Evolutionary conservation across 2,797 vertebrate genomes (phyloP).

Genomic region (Urocyon cinereoargenteus): DNA sequence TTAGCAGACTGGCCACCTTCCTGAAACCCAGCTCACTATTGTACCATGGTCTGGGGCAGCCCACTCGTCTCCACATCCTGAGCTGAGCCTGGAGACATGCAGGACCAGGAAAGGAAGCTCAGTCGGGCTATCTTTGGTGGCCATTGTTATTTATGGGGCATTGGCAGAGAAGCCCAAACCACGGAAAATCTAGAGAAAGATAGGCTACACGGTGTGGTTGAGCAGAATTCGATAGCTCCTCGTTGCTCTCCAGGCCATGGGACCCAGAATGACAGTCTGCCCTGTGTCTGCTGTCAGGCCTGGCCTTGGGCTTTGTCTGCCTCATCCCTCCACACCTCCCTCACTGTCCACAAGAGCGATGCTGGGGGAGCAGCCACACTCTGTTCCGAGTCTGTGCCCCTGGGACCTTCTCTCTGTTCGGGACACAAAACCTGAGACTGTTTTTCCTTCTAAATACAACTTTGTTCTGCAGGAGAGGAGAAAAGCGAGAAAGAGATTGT

Average conservation of each 20-base stretch:
- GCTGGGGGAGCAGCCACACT: neutral
- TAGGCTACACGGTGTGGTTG: neutral
- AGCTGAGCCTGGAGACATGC: neutral
- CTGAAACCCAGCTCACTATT: neutral
- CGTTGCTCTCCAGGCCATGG: neutral
- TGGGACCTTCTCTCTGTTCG: conserved; percentile 61
- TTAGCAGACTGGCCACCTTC: neutral
- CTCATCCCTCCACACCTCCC: conserved; percentile 51
- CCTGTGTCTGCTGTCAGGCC: conserved; percentile 11
- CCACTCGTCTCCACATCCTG: neutral
- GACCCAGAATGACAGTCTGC: neutral
- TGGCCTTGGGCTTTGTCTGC: conserved; percentile 54
- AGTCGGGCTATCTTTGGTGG: neutral
- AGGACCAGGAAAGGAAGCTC: conserved; percentile 44
- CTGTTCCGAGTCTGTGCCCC: conserved; percentile 40
- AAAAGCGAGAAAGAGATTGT: conserved; percentile 59
- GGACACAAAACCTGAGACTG: conserved; percentile 69
- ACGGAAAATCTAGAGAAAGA: conserved; percentile 70
- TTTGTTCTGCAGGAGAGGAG: conserved; percentile 71
- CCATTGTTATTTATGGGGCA: conserved; percentile 68
- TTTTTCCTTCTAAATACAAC: conserved; percentile 70
- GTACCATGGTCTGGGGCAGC: neutral
- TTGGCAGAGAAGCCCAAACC: conserved; percentile 57
- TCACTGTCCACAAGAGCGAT: neutral
- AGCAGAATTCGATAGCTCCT: conserved; percentile 56